Conservation (phyloP, 35 echinoderm and acorn worm species). For the Amphiura filiformis region DNA sequence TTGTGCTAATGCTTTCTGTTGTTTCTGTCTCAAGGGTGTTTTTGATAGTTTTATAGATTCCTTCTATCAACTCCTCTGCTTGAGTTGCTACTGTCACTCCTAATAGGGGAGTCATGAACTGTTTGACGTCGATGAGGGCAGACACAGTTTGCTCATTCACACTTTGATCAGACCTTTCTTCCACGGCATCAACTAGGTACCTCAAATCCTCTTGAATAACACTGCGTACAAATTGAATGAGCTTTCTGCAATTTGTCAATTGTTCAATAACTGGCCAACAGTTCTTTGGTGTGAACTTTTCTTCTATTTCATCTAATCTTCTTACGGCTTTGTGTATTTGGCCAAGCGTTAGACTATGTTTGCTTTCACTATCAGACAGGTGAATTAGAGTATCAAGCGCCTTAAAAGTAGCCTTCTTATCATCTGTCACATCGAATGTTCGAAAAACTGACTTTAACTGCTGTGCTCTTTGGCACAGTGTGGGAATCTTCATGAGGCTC, state of each 20-base stretch:
- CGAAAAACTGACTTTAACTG: background rate
- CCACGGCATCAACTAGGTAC: constrained; percentile 30
- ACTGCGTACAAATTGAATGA: constrained; percentile 15
- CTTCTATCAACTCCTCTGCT: constrained; percentile 17
- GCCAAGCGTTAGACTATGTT: background rate
- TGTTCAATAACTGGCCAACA: background rate
- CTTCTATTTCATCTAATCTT: background rate
- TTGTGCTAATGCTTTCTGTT: background rate
- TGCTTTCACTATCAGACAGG: background rate
- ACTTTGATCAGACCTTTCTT: constrained; percentile 22
- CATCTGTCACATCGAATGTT: background rate
- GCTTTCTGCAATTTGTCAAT: background rate
- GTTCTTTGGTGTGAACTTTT: background rate
- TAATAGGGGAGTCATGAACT: constrained; percentile 10
- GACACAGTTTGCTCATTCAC: constrained; percentile 28
- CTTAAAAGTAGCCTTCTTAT: background rate
- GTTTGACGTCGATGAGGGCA: constrained; percentile 28
- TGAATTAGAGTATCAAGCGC: background rate
- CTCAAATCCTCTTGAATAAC: constrained; percentile 27
- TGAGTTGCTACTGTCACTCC: background rate
- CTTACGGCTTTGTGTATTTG: constrained; percentile 1
- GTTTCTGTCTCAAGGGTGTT: background rate
- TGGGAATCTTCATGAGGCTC: background rate
- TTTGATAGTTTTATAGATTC: background rate
- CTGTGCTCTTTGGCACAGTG: background rate